Evolutionary conservation across 2,797 vertebrate species (phyloP).

Genomic region (Xerus rutilus): DNA sequence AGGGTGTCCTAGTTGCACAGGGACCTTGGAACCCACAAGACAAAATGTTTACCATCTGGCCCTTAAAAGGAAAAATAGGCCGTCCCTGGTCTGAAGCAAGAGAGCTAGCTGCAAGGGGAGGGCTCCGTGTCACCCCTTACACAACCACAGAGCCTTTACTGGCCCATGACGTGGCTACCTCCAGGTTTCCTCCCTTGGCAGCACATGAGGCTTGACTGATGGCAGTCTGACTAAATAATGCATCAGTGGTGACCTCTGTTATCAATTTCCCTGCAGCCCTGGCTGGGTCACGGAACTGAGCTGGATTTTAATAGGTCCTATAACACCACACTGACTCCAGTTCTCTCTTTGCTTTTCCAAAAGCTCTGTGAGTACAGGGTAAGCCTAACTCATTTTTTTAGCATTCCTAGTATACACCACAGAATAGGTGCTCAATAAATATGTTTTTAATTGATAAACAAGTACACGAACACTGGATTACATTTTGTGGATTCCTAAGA

Average conservation of each 20-base stretch:
- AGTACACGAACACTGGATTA: accelerated
- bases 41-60: not conserved
- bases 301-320: not conserved
- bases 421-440: not conserved
- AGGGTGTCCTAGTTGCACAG: not conserved
- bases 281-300: not conserved
- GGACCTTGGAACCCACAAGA: not conserved
- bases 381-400: not conserved
- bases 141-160: too few species aligned
- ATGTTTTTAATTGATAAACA: not conserved
- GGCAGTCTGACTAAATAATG: not conserved
- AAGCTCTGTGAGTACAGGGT: not conserved
- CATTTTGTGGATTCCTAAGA: not conserved
- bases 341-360: not conserved
- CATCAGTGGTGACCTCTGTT: not conserved
- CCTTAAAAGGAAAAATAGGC: not conserved
- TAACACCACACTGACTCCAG: accelerated
- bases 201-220: not conserved
- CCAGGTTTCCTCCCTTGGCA: too few species aligned
- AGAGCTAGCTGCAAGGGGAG: not conserved
- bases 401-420: not conserved
- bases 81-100: not conserved
- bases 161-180: accelerated
- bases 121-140: not conserved
- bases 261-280: not conserved